These are phyloP conservation scores for Aulostomus chinensis DNA, from an alignment of 2,797 vertebrate genomes.

Conservation along the genomic window DNA sequence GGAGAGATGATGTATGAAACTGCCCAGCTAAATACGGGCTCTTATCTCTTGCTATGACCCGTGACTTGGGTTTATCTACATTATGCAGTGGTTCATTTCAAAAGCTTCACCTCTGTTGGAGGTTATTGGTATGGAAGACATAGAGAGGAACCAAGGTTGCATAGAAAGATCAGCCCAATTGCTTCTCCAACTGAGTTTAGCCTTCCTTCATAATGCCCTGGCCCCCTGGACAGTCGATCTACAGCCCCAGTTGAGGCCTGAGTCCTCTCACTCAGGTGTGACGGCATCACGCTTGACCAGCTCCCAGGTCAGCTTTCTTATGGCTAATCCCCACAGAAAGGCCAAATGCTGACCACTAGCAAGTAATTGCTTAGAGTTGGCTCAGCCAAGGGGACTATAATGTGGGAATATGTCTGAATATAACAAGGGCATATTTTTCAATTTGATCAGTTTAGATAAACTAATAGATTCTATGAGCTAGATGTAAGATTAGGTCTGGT, in stretches of 20 bases:
- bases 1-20: conserved; percentile 59
- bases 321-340: conserved; percentile 67
- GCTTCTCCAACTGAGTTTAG: conserved; percentile 44
- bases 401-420: conserved; percentile 55
- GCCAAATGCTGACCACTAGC: conserved; percentile 63
- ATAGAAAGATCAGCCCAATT: conserved; percentile 49
- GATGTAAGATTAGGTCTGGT: conserved; percentile 59
- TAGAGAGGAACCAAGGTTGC: conserved; percentile 42
- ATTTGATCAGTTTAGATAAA: conserved; percentile 57
- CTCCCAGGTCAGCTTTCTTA: conserved; percentile 70
- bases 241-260: conserved; percentile 22
- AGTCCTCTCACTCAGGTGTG: conserved; percentile 61
- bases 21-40: conserved; percentile 54
- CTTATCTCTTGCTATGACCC: conserved; percentile 62
- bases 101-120: conserved; percentile 65
- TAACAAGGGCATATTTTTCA: conserved; percentile 24
- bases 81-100: conserved; percentile 64
- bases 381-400: conserved; percentile 56
- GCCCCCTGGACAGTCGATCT: conserved; percentile 41
- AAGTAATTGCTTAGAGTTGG: conserved; percentile 60
- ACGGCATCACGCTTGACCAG: conserved; percentile 60
- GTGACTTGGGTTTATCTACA: conserved; percentile 66
- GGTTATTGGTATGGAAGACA: conserved; percentile 63
- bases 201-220: conserved; percentile 36
- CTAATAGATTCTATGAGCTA: conserved; percentile 46